phyloP scores from a whole-genome alignment of 2,888 invertebrate species.

The Scrobipalpa atriplicella region DNA sequence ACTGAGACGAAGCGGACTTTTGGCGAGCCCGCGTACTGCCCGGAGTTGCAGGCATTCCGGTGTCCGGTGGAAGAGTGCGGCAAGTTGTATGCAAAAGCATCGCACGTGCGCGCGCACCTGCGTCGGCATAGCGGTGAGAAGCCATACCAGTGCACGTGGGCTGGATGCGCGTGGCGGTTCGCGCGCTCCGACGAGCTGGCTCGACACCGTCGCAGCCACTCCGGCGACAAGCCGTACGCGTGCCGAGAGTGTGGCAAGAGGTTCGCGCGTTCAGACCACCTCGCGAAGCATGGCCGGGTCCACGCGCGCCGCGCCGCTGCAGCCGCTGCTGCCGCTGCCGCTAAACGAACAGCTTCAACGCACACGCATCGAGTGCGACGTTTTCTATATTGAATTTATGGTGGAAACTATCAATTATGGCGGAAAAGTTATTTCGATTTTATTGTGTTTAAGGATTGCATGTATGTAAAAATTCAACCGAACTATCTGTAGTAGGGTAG shows the following conservation, averaged over 20 bases:
- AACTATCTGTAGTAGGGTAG: not conserved
- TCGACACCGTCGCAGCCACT: constrained; percentile 96
- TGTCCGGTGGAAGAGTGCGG: constrained; percentile 88
- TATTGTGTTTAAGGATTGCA: too few species aligned
- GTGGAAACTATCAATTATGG: not conserved
- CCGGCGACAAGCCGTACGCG: constrained; percentile 96
- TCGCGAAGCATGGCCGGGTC: constrained; percentile 95
- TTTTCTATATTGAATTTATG: constrained; percentile 46
- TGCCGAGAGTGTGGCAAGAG: constrained; percentile 94
- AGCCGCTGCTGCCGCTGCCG: constrained; percentile 52
- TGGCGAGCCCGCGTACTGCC: constrained; percentile 72
- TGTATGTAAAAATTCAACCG: not conserved
- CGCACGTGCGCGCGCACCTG: constrained; percentile 94
- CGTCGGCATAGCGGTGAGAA: constrained; percentile 93
- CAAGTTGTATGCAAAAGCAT: constrained; percentile 94
- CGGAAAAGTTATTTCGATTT: too few species aligned
- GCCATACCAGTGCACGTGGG: constrained; percentile 88
- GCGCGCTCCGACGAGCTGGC: constrained; percentile 97
- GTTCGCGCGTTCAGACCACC: constrained; percentile 96
- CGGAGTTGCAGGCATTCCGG: constrained; percentile 83
- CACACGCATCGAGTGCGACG: constrained; percentile 51
- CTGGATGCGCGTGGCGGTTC: constrained; percentile 95
- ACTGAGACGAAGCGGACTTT: constrained; percentile 56
- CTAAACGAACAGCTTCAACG: constrained; percentile 29
- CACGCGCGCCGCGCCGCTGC: constrained; percentile 85